Conservation (phyloP, 2,797 vertebrate genomes). For the Coregonus sp. region DNA sequence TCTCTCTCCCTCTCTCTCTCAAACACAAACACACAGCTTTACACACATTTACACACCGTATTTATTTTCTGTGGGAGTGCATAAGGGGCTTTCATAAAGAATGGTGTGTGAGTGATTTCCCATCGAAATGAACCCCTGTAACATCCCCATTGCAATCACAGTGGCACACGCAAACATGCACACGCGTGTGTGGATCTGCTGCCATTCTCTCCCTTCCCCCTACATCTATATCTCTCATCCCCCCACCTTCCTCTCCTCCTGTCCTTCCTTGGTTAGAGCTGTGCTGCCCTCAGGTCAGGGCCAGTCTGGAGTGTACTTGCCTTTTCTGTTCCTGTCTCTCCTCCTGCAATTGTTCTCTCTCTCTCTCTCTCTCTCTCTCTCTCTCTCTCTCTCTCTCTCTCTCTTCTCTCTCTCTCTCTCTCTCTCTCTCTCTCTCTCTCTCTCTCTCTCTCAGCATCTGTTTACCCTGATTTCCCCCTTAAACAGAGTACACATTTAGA, state of each 20-base stretch:
- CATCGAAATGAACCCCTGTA: constrained; percentile 17
- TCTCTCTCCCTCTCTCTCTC: background rate
- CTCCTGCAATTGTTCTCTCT: background rate
- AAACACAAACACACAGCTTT: background rate
- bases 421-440: too few relatives aligned
- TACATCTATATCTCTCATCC: background rate
- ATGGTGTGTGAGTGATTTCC: constrained; percentile 13
- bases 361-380: too few relatives aligned
- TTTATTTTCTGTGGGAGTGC: background rate
- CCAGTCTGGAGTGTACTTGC: constrained; percentile 18
- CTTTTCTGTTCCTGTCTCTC: background rate
- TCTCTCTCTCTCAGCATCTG: constrained; percentile 4
- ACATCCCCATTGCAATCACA: background rate
- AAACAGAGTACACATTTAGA: constrained; percentile 1
- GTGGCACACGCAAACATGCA: constrained; percentile 11
- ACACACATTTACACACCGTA: background rate
- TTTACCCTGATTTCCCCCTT: background rate
- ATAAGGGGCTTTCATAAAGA: background rate
- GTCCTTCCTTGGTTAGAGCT: constrained; percentile 28
- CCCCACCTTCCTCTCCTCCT: background rate
- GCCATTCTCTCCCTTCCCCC: background rate
- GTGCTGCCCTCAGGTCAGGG: constrained; percentile 1
- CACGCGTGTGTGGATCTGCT: background rate
- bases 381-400: too few relatives aligned
- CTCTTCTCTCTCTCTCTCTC: too few relatives aligned